Percentiles rank a stretch among this genome's conserved stretches.
Evolutionary conservation across 2,888 invertebrate genomes (phyloP).

Genomic region (Drosophila villosipedis): DNA sequence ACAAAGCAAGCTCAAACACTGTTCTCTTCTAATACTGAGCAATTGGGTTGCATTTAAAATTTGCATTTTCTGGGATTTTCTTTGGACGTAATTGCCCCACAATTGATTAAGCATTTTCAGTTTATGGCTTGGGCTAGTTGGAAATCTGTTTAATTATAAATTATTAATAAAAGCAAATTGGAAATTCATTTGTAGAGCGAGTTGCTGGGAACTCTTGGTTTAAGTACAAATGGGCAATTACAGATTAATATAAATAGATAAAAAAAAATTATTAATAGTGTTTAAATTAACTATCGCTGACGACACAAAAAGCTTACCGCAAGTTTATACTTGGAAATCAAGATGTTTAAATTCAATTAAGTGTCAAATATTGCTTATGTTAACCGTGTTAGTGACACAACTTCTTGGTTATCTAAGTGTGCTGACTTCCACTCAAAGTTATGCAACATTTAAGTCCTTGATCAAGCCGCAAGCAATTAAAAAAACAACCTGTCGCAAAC

Average conservation of each 20-base stretch:
- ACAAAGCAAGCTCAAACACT: conserved; percentile 10
- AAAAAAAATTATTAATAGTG: not conserved
- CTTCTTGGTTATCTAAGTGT: conserved; percentile 10
- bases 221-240: not conserved
- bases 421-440: conserved; percentile 26
- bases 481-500: conserved; percentile 34
- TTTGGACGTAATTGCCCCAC: conserved; percentile 18
- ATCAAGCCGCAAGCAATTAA: conserved; percentile 31
- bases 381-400: not conserved
- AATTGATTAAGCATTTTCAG: conserved; percentile 1
- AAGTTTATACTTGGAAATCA: not conserved
- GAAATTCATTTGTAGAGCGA: not conserved
- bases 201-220: not conserved
- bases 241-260: conserved; percentile 7
- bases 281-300: not conserved
- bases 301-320: not conserved
- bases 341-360: not conserved
- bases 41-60: conserved; percentile 21
- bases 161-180: not conserved
- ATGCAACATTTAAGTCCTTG: conserved; percentile 44
- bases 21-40: conserved; percentile 6
- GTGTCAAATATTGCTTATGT: not conserved
- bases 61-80: conserved; percentile 43
- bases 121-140: not conserved
- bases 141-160: not conserved